Conservation (phyloP, 2,888 invertebrate genomes). For the Cataglyphis altisquamis region DNA sequence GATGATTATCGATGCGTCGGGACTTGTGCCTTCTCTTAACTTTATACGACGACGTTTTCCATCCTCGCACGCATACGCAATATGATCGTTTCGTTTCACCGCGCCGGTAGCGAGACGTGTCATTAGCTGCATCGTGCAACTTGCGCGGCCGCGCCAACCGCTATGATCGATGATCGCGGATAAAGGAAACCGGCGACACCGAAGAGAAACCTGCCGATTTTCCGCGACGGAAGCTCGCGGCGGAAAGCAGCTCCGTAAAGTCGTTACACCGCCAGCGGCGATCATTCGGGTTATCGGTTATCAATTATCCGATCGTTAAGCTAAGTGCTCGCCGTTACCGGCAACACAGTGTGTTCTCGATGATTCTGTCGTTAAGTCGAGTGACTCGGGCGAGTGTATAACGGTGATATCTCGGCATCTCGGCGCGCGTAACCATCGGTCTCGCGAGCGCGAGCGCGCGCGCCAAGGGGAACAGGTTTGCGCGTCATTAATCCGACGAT, state of each 20-base stretch:
- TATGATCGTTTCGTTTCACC: slow-evolving; percentile 23
- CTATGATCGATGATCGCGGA: slow-evolving; percentile 39
- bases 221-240: slow-evolving; percentile 35
- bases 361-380: slow-evolving; percentile 54
- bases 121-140: slow-evolving; percentile 31
- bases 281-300: slow-evolving; percentile 49
- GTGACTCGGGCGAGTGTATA: slow-evolving; percentile 45
- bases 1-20: slow-evolving; percentile 38
- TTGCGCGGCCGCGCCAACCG: background rate
- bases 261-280: slow-evolving; percentile 1
- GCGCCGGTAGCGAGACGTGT: slow-evolving; percentile 51
- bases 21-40: slow-evolving; percentile 29
- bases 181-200: slow-evolving; percentile 32
- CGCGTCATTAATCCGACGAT: slow-evolving; percentile 56
- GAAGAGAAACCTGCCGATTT: slow-evolving; percentile 24
- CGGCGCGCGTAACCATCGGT: slow-evolving; percentile 51
- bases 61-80: slow-evolving; percentile 26
- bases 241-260: slow-evolving; percentile 8
- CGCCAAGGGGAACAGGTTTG: slow-evolving; percentile 58
- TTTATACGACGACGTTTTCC: slow-evolving; percentile 26
- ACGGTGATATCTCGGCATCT: slow-evolving; percentile 45
- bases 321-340: slow-evolving; percentile 49
- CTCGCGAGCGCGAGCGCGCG: slow-evolving; percentile 6
- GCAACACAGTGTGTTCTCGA: slow-evolving; percentile 46
- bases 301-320: slow-evolving; percentile 53